A percentile compares a stretch with the other conserved stretches of the same genome.
These are phyloP conservation scores for Staurois parvus DNA, from an alignment of 2,797 vertebrate species.

Conservation along the genomic window DNA sequence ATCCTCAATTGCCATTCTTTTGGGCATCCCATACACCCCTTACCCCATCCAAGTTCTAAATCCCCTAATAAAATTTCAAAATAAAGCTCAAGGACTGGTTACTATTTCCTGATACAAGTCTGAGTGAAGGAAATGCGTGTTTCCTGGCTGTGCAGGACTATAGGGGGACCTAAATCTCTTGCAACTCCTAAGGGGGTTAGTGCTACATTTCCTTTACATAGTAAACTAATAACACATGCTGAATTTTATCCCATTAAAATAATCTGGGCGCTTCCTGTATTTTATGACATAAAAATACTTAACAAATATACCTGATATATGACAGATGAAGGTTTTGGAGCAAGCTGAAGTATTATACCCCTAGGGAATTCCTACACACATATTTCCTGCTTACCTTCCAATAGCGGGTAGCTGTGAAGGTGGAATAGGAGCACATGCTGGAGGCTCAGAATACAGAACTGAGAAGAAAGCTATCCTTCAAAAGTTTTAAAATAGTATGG, in stretches of 20 bases:
- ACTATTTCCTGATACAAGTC: no score
- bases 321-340: conserved; percentile 4
- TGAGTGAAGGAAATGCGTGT: no score
- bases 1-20: no score
- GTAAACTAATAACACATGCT: conserved; percentile 21
- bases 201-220: conserved; percentile 6
- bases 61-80: no score
- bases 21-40: no score
- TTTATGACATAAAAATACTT: conserved; percentile 14
- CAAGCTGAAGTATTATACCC: background rate
- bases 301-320: conserved; percentile 7
- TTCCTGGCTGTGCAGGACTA: no score
- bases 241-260: background rate
- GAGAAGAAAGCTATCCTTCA: no score
- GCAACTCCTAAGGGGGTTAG: no score
- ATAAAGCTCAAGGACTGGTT: no score
- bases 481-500: no score
- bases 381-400: background rate
- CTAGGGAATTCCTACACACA: background rate
- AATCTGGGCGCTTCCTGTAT: conserved; percentile 16
- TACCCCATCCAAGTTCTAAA: no score
- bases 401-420: background rate
- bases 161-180: no score
- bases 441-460: background rate
- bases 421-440: background rate